These are phyloP conservation scores for Manis crassicaudata DNA, from an alignment of 2,797 vertebrate genomes.

Conservation along the genomic window DNA sequence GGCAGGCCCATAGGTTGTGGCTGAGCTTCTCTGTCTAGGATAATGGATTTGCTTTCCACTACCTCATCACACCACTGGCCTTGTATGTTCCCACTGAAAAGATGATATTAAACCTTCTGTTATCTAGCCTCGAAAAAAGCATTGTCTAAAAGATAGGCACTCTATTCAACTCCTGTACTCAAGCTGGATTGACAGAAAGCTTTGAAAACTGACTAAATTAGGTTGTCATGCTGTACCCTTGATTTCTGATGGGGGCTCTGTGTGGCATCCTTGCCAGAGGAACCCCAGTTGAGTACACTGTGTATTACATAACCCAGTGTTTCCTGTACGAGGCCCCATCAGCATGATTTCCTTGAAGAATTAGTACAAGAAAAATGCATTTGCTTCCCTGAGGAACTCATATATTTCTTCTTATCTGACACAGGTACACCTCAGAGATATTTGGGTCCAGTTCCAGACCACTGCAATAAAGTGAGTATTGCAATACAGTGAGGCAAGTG, in stretches of 20 bases:
- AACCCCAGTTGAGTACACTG: not conserved
- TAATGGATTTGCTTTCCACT: not conserved
- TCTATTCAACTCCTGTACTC: not conserved
- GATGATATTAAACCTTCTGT: not conserved
- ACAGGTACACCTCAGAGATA: too few relatives aligned
- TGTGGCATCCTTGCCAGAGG: not conserved
- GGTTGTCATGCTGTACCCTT: not conserved
- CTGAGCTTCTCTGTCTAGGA: not conserved
- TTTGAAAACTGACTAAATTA: not conserved
- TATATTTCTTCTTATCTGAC: constrained; percentile 14
- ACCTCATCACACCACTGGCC: not conserved
- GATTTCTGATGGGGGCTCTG: not conserved
- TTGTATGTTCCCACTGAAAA: not conserved
- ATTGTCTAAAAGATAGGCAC: not conserved
- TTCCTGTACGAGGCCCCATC: not conserved
- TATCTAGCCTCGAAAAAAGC: not conserved
- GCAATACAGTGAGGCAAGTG: too few relatives aligned
- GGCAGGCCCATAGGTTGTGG: not conserved
- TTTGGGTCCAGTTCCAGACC: too few relatives aligned
- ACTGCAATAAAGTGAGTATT: too few relatives aligned
- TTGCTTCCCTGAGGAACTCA: not conserved
- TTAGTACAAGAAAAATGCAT: constrained; percentile 3
- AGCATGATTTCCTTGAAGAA: constrained; percentile 35
- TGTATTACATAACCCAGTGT: not conserved
- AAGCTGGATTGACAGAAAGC: not conserved